Percentiles rank a stretch among this genome's conserved stretches.
These are phyloP conservation scores for Polypedilum pembai DNA, from an alignment of 1,140 invertebrate genomes.

Conservation along the genomic window DNA sequence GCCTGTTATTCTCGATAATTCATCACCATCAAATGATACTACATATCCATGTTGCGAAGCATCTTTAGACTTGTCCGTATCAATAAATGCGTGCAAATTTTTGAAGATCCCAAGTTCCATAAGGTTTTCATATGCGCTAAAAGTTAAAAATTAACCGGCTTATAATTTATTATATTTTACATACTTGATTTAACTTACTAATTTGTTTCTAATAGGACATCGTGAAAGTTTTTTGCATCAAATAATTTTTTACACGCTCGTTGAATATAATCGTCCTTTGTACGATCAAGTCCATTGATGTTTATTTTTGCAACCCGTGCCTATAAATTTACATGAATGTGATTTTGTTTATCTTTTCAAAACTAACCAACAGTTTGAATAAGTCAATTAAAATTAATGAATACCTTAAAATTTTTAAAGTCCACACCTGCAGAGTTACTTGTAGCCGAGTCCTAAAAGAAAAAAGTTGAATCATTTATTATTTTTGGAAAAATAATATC, in stretches of 20 bases:
- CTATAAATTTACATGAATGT: slow-evolving; percentile 22
- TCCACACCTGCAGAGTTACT: neutral
- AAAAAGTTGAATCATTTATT: neutral
- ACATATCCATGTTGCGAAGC: slow-evolving; percentile 41
- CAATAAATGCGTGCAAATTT: slow-evolving; percentile 40
- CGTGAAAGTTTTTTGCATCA: slow-evolving; percentile 40
- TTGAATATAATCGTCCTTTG: slow-evolving; percentile 42
- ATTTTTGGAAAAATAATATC: neutral
- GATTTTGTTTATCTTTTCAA: neutral
- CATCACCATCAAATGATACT: slow-evolving; percentile 39
- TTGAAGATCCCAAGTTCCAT: slow-evolving; percentile 43
- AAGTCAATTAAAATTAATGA: neutral
- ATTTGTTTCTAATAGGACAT: slow-evolving; percentile 40
- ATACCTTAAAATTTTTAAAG: neutral
- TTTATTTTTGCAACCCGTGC: slow-evolving; percentile 42
- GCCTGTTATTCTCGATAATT: slow-evolving; percentile 39
- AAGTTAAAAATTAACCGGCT: slow-evolving; percentile 7
- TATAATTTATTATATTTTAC: neutral
- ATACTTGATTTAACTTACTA: slow-evolving; percentile 32
- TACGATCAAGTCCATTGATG: slow-evolving; percentile 39
- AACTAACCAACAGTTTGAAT: neutral
- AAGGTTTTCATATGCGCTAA: slow-evolving; percentile 38
- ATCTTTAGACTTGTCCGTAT: slow-evolving; percentile 38
- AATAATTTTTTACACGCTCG: slow-evolving; percentile 39
- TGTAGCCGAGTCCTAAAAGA: neutral